These are phyloP conservation scores for Cheirogaleus major DNA, from an alignment of 2,797 vertebrate genomes.

Conservation along the genomic window DNA sequence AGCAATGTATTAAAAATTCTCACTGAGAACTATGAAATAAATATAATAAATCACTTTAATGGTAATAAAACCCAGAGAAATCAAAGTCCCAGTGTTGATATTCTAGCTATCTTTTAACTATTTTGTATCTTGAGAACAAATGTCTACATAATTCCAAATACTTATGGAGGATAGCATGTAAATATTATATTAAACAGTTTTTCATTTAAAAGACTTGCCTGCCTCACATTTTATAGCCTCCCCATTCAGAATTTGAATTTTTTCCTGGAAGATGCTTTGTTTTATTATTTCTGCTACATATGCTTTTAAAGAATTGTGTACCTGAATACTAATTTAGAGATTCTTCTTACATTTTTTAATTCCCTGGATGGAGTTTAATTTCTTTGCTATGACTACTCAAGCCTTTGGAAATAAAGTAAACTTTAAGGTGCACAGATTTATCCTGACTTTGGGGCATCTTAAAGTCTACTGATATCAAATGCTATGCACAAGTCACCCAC, in stretches of 20 bases:
- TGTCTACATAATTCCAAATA: conserved; percentile 45
- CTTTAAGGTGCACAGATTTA: conserved; percentile 77
- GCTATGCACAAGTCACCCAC: conserved; percentile 47
- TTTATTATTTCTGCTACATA: conserved; percentile 68
- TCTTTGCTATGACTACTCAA: conserved; percentile 59
- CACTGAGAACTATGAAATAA: conserved; percentile 69
- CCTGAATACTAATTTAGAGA: conserved; percentile 73
- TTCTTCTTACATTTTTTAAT: conserved; percentile 63
- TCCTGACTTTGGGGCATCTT: conserved; percentile 77
- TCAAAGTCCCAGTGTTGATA: conserved; percentile 31
- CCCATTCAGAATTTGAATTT: conserved; percentile 31
- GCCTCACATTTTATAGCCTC: conserved; percentile 42
- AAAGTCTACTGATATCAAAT: conserved; percentile 76
- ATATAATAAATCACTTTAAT: conserved; percentile 66
- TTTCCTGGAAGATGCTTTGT: conserved; percentile 52
- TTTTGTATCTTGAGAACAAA: conserved; percentile 69
- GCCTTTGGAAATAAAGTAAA: conserved; percentile 66
- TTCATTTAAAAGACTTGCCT: conserved; percentile 48
- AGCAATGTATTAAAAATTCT: conserved; percentile 49
- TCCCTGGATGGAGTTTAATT: conserved; percentile 66
- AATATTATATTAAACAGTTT: conserved; percentile 57
- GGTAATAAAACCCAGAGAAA: conserved; percentile 71
- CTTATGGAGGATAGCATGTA: conserved; percentile 31
- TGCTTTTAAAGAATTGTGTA: conserved; percentile 53
- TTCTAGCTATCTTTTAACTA: conserved; percentile 66